Evolutionary conservation across 2,888 invertebrate genomes (phyloP).

Genomic region (Rotaria macrura): DNA sequence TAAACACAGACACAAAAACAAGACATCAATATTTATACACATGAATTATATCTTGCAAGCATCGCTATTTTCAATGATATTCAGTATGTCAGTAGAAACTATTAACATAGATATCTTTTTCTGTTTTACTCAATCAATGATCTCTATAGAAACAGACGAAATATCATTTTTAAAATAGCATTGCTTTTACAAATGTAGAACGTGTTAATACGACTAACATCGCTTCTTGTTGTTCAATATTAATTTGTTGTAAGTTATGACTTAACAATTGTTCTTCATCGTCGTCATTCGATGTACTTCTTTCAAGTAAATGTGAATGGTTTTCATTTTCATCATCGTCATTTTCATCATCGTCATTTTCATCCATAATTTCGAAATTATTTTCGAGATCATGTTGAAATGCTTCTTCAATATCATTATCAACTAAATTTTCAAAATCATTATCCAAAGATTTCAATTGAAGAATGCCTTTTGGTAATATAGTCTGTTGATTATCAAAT

Average conservation of each 20-base stretch:
- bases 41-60: neutral
- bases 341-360: constrained; percentile 20
- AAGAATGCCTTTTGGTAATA: neutral
- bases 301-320: neutral
- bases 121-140: too few relatives aligned
- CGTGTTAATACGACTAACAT: neutral
- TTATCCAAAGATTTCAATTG: neutral
- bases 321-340: neutral
- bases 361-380: neutral
- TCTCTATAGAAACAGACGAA: neutral
- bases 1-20: neutral
- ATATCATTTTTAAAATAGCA: neutral
- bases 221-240: neutral
- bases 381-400: constrained; percentile 1
- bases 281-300: neutral
- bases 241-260: neutral
- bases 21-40: neutral
- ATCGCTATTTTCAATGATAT: neutral
- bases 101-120: neutral
- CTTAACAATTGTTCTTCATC: neutral
- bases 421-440: neutral
- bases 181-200: too few relatives aligned
- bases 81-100: neutral
- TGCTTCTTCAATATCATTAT: neutral
- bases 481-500: neutral